phyloP scores from a whole-genome alignment of 2,888 invertebrate species.

The Marronus borbonicus region DNA sequence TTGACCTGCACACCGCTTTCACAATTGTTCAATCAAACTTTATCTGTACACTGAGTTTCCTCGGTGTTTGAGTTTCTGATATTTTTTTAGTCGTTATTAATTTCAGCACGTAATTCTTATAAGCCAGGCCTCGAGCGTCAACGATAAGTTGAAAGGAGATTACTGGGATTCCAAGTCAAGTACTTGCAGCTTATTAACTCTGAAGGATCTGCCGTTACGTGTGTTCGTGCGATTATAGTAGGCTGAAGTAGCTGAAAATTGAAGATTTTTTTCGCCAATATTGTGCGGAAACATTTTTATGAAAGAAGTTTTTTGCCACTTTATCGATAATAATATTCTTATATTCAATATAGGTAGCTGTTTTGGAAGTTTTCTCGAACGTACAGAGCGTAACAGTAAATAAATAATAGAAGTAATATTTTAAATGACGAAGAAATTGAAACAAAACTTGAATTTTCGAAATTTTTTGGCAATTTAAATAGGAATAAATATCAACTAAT shows the following conservation, averaged over 20 bases:
- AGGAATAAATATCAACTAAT: too few relatives aligned
- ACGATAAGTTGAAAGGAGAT: constrained; percentile 22
- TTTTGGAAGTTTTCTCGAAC: neutral
- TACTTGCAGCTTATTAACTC: constrained; percentile 38
- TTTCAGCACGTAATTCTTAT: constrained; percentile 33
- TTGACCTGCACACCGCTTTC: too few relatives aligned
- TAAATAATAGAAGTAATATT: too few relatives aligned
- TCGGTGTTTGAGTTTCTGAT: neutral
- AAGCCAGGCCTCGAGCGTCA: neutral
- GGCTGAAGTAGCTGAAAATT: constrained; percentile 26
- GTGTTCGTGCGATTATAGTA: constrained; percentile 25
- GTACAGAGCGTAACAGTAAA: too few relatives aligned
- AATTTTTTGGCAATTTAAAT: too few relatives aligned
- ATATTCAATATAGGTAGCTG: constrained; percentile 18
- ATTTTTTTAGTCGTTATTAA: constrained; percentile 15
- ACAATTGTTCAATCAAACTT: too few relatives aligned
- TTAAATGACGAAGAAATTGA: too few relatives aligned
- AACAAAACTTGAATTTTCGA: too few relatives aligned
- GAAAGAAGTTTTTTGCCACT: constrained; percentile 12
- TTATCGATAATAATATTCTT: constrained; percentile 5
- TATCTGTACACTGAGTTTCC: neutral
- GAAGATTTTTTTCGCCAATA: constrained; percentile 21
- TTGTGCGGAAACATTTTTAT: constrained; percentile 20
- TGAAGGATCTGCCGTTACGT: constrained; percentile 21
- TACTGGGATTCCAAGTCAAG: constrained; percentile 28